Percentiles rank a stretch among this genome's conserved stretches.
These are phyloP conservation scores for Helleia helle DNA, from an alignment of 2,888 invertebrate species.

Conservation along the genomic window DNA sequence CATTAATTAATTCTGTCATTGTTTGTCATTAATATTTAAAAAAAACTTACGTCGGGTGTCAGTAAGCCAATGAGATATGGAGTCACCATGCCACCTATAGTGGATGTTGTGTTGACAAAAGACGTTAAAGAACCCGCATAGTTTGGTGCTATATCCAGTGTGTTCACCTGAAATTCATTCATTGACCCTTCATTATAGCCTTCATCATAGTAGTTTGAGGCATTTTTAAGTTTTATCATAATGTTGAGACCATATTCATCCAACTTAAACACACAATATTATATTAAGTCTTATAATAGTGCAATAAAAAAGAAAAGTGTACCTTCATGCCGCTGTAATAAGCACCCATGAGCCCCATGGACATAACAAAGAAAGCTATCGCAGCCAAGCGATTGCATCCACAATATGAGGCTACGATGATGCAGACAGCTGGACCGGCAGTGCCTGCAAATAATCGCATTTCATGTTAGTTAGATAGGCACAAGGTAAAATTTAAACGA, in stretches of 20 bases:
- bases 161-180: constrained; percentile 21
- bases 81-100: constrained; percentile 45
- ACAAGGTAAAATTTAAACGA: no score
- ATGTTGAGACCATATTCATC: no score
- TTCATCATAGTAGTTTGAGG: no score
- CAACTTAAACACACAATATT: no score
- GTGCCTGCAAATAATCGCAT: constrained; percentile 60
- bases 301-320: constrained; percentile 24
- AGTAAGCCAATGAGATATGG: constrained; percentile 49
- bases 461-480: no score
- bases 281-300: no score
- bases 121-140: constrained; percentile 70
- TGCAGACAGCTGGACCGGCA: constrained; percentile 56
- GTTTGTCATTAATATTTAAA: no score
- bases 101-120: constrained; percentile 65
- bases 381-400: constrained; percentile 50
- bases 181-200: no score
- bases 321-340: constrained; percentile 74
- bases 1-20: no score
- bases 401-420: constrained; percentile 47
- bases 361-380: constrained; percentile 61
- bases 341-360: constrained; percentile 72
- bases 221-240: no score
- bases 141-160: constrained; percentile 50
- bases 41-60: constrained; percentile 50